Conservation (phyloP, 2,797 vertebrate species). For the Phyllotis vaccarum region DNA sequence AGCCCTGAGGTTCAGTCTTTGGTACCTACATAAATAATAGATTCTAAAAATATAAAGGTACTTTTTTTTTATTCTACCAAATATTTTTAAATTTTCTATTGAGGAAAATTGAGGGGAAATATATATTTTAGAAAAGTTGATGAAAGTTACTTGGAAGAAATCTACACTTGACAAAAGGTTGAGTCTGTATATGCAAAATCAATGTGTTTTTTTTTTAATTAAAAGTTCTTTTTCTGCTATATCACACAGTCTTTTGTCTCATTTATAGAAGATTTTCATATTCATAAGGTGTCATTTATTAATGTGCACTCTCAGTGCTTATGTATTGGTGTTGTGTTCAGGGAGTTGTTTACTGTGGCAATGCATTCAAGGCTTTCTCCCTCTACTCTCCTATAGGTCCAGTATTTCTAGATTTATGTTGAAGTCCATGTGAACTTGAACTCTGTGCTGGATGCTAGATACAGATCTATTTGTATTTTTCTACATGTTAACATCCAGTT, state of each 20-base stretch:
- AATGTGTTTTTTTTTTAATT: background rate
- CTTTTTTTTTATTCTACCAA: background rate
- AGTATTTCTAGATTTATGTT: background rate
- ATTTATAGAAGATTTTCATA: background rate
- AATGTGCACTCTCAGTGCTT: background rate
- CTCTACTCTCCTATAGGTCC: too few relatives aligned
- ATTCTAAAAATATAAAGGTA: background rate
- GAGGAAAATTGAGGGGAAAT: background rate
- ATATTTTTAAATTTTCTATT: background rate
- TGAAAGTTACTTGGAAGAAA: background rate
- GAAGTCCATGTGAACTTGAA: background rate
- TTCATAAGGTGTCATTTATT: background rate
- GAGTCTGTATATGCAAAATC: background rate
- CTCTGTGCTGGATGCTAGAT: background rate
- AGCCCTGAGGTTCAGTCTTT: background rate
- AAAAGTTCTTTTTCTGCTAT: background rate
- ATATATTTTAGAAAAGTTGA: background rate
- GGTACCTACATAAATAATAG: background rate
- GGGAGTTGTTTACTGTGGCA: background rate
- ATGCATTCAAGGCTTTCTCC: background rate
- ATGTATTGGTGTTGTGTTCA: background rate
- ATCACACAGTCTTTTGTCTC: background rate
- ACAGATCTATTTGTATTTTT: background rate
- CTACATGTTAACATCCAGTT: background rate
- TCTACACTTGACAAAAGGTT: background rate